phyloP scores from a whole-genome alignment of 2,113 vertebrate species.

The Calyptomena viridis region DNA sequence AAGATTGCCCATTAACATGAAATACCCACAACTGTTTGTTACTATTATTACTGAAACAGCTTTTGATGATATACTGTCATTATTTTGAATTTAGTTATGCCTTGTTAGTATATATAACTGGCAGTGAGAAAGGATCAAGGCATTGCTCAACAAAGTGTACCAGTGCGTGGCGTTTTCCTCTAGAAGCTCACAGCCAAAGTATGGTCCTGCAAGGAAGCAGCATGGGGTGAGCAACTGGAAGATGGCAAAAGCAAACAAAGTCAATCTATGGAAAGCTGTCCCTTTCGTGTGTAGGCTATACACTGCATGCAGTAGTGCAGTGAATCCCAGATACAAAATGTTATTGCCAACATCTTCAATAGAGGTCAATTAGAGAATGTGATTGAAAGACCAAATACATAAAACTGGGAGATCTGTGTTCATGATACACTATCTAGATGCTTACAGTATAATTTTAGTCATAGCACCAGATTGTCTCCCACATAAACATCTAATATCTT shows the following conservation, averaged over 20 bases:
- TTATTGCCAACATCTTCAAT: neutral
- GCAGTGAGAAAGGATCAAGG: neutral
- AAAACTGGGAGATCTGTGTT: neutral
- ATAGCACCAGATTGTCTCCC: neutral
- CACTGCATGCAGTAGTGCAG: neutral
- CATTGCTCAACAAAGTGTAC: neutral
- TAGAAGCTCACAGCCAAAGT: neutral
- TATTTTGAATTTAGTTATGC: conserved; percentile 1
- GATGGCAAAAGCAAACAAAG: neutral
- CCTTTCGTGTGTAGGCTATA: neutral
- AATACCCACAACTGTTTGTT: neutral
- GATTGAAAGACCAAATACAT: neutral
- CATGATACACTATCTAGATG: neutral
- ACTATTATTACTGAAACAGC: neutral
- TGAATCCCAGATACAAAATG: neutral
- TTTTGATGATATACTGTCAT: neutral
- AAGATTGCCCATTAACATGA: neutral
- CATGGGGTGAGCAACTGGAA: neutral
- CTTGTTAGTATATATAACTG: neutral
- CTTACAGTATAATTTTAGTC: neutral
- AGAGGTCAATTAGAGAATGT: neutral
- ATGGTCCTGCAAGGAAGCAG: neutral
- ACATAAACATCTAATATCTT: neutral
- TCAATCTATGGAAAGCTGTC: neutral
- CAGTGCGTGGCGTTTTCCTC: neutral